These are phyloP conservation scores for Aporophyla nigra DNA, from an alignment of 2,888 invertebrate genomes.

Conservation along the genomic window DNA sequence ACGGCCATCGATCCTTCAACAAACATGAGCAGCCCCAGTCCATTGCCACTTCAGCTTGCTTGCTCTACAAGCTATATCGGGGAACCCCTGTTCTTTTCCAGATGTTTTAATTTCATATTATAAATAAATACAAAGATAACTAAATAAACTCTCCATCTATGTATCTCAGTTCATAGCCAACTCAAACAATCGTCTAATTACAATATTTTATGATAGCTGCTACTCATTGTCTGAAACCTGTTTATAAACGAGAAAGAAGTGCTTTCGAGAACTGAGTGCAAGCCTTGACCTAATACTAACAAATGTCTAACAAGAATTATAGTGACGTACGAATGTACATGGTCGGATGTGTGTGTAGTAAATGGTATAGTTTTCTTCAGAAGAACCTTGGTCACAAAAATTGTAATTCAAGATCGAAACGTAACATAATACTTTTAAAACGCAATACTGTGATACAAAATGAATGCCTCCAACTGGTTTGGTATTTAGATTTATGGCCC, in stretches of 20 bases:
- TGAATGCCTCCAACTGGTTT: too few species aligned
- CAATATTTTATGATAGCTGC: constrained; percentile 70
- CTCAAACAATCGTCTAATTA: constrained; percentile 71
- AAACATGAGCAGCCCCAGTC: background rate
- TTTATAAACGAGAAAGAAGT: constrained; percentile 72
- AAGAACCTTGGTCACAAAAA: background rate
- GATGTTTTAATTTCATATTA: background rate
- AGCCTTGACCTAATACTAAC: constrained; percentile 80
- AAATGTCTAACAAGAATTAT: constrained; percentile 54
- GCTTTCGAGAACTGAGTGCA: constrained; percentile 78
- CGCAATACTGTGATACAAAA: background rate
- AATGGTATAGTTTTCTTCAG: constrained; percentile 14
- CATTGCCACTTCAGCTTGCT: background rate
- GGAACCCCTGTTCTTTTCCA: background rate
- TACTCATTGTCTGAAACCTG: constrained; percentile 78
- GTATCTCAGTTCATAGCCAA: constrained; percentile 28
- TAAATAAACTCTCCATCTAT: constrained; percentile 13
- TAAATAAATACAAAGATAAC: constrained; percentile 11
- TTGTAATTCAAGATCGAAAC: background rate
- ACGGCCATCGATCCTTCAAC: background rate
- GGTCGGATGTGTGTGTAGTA: background rate
- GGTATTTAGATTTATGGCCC: too few species aligned
- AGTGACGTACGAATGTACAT: constrained; percentile 27
- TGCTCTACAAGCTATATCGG: background rate
- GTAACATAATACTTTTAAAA: background rate